Percentiles rank a stretch among this genome's conserved stretches.
Conservation (phyloP, 2,797 vertebrate species). For the Lepidocolaptes lacrymiger region DNA sequence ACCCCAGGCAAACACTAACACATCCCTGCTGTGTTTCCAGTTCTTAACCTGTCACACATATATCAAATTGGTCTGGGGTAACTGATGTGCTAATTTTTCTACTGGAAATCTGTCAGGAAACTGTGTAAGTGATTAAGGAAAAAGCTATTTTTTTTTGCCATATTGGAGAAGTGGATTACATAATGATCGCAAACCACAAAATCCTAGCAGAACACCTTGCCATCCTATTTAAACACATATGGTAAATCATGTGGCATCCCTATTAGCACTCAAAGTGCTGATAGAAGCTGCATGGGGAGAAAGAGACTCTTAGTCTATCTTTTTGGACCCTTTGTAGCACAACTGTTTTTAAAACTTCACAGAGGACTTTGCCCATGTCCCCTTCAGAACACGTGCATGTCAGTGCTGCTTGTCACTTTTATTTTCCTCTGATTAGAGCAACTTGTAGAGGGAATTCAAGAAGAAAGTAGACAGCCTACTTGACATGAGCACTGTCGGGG, state of each 20-base stretch:
- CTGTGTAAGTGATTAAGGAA: background rate
- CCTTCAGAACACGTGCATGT: background rate
- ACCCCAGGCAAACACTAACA: background rate
- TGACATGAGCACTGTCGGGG: background rate
- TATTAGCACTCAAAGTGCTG: background rate
- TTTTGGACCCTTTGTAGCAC: background rate
- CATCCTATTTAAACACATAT: background rate
- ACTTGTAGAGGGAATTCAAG: slow-evolving; percentile 2
- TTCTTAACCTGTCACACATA: background rate
- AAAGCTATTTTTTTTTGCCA: background rate
- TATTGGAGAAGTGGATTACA: background rate
- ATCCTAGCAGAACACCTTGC: background rate
- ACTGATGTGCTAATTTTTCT: background rate
- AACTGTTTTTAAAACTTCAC: slow-evolving; percentile 33
- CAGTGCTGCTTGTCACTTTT: background rate
- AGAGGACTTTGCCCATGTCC: background rate
- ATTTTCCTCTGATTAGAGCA: background rate
- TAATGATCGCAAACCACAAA: background rate
- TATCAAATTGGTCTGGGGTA: background rate
- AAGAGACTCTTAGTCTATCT: background rate
- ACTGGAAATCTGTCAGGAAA: background rate
- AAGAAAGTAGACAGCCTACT: background rate
- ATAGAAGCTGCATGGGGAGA: background rate
- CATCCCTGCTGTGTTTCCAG: background rate
- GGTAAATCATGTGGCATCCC: background rate